Evolutionary conservation across 2,113 vertebrate genomes (phyloP).

Genomic region (Stomatorhinus ivindoensis): DNA sequence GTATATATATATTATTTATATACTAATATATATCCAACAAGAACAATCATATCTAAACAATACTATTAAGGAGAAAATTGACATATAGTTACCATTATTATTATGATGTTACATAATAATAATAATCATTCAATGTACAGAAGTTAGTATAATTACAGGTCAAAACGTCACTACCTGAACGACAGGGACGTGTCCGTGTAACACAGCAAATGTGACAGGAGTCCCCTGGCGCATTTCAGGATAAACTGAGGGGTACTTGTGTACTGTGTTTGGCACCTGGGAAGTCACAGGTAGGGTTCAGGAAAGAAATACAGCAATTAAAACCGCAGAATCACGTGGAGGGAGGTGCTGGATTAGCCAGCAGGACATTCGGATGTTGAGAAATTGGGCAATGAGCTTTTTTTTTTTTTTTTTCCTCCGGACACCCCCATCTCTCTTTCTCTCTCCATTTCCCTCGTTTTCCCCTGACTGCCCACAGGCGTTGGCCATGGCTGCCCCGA

Average conservation of each 20-base stretch:
- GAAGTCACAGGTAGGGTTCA: constrained; percentile 66
- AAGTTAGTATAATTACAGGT: constrained; percentile 37
- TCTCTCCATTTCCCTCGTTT: neutral
- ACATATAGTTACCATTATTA: constrained; percentile 17
- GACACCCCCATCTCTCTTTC: neutral
- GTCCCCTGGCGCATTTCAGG: constrained; percentile 97
- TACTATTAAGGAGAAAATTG: constrained; percentile 11
- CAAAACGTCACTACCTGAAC: constrained; percentile 80
- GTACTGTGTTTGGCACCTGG: constrained; percentile 97
- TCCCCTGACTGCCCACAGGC: neutral
- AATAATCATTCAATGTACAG: constrained; percentile 17
- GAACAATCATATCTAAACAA: constrained; percentile 16
- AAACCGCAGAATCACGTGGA: constrained; percentile 19
- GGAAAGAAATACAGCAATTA: constrained; percentile 54
- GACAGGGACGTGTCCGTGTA: constrained; percentile 98
- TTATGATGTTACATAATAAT: constrained; percentile 23
- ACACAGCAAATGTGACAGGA: constrained; percentile 96
- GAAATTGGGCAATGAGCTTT: constrained; percentile 3
- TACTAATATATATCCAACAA: constrained; percentile 10
- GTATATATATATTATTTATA: neutral
- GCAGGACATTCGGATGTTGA: constrained; percentile 1
- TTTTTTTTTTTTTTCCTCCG: neutral
- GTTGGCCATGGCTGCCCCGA: neutral
- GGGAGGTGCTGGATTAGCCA: constrained; percentile 8
- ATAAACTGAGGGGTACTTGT: constrained; percentile 97